phyloP scores from a whole-genome alignment of 2,113 vertebrate genomes.

The Hepsetus odoe region DNA sequence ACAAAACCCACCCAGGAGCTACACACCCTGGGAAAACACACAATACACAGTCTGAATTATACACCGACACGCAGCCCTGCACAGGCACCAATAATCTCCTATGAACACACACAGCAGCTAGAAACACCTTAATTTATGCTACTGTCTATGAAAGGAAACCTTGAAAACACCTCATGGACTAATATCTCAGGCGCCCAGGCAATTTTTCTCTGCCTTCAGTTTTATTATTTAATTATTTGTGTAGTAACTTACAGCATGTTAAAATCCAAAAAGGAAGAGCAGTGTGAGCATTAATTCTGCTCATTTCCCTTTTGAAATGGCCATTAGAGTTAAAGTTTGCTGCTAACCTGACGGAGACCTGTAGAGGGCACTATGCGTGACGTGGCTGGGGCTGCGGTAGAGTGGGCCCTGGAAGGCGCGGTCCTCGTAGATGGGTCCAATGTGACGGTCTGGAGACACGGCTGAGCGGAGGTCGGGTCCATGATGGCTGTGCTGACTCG shows the following conservation, averaged over 20 bases:
- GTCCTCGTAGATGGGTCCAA: conserved; percentile 94
- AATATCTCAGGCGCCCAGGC: no score
- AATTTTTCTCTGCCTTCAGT: no score
- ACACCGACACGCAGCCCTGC: not conserved
- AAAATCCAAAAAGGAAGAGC: no score
- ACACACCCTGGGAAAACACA: no score
- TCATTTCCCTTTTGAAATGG: not conserved
- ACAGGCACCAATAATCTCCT: no score
- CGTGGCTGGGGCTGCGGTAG: conserved; percentile 87
- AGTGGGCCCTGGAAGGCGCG: conserved; percentile 88
- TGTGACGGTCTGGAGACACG: conserved; percentile 90
- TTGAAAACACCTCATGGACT: no score
- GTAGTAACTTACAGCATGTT: no score
- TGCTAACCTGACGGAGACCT: conserved; percentile 85
- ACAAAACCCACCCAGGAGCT: no score
- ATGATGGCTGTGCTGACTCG: conserved; percentile 92
- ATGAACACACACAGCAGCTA: not conserved
- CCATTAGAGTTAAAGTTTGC: not conserved
- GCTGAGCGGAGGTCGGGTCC: conserved; percentile 86
- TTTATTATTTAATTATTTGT: no score
- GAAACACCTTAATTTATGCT: no score
- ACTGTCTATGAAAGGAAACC: no score
- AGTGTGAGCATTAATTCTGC: no score
- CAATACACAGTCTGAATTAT: not conserved
- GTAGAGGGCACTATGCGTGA: conserved; percentile 85